Conservation (phyloP, 2,113 vertebrate species). For the Egretta garzetta region DNA sequence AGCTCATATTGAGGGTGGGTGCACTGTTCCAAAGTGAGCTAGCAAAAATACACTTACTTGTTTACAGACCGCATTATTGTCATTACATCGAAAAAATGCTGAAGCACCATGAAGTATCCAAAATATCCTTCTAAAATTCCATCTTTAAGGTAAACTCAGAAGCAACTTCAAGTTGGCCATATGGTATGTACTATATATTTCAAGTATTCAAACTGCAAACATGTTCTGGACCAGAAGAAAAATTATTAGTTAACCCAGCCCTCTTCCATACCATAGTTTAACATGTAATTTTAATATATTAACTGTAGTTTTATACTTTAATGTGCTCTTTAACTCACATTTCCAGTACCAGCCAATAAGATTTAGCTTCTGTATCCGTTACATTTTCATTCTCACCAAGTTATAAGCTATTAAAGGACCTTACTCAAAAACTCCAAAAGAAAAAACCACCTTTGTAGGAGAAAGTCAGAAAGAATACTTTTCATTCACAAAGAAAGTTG, state of each 20-base stretch:
- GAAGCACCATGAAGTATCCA: background rate
- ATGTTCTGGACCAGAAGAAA: background rate
- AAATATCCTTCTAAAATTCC: background rate
- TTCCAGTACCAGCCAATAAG: background rate
- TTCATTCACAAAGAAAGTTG: background rate
- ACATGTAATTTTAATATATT: background rate
- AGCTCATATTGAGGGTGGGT: background rate
- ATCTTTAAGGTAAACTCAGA: background rate
- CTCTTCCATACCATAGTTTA: background rate
- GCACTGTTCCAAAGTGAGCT: background rate
- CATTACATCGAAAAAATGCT: background rate
- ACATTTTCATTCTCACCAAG: background rate
- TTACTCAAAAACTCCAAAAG: background rate
- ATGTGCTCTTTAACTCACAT: background rate
- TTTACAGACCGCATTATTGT: background rate
- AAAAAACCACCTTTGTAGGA: background rate
- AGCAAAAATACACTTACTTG: background rate
- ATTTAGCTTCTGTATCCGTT: background rate
- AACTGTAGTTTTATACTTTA: background rate
- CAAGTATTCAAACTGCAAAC: background rate
- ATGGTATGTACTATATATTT: background rate
- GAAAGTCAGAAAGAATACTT: background rate
- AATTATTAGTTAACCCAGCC: background rate
- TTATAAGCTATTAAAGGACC: background rate
- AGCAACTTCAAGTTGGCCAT: background rate